Evolutionary conservation across 2,888 invertebrate genomes (phyloP).

Genomic region (Orchesellides sinensis): DNA sequence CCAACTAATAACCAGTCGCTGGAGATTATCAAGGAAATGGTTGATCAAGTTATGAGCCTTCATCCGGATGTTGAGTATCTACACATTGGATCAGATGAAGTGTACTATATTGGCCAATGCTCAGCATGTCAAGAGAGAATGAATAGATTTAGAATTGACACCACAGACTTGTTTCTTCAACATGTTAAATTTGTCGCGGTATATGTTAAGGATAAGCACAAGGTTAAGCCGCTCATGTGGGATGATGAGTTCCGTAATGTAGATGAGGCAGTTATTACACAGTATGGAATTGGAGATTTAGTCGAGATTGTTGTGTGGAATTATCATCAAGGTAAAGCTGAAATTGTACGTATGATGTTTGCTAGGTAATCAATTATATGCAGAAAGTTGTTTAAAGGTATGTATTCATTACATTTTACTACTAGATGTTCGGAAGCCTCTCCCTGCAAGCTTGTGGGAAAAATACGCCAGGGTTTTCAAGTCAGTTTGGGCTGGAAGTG

Average conservation of each 20-base stretch:
- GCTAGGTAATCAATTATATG: too few relatives aligned
- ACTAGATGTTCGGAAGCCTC: slow-evolving; percentile 71
- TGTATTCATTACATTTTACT: not conserved
- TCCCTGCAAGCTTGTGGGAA: slow-evolving; percentile 78
- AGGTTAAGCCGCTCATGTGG: slow-evolving; percentile 79
- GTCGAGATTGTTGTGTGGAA: slow-evolving; percentile 86
- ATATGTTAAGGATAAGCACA: slow-evolving; percentile 76
- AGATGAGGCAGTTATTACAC: slow-evolving; percentile 78
- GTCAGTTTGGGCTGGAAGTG: slow-evolving; percentile 88
- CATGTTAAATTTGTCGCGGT: slow-evolving; percentile 81
- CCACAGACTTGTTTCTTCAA: slow-evolving; percentile 80
- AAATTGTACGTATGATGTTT: too few relatives aligned
- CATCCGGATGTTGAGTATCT: slow-evolving; percentile 81
- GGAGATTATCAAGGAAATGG: slow-evolving; percentile 82
- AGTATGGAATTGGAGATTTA: slow-evolving; percentile 78
- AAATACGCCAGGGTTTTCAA: slow-evolving; percentile 82
- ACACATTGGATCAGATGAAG: slow-evolving; percentile 92
- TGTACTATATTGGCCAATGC: slow-evolving; percentile 84
- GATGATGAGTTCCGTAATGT: slow-evolving; percentile 87
- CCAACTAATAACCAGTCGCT: slow-evolving; percentile 82
- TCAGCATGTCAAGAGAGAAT: slow-evolving; percentile 79
- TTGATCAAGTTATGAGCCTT: slow-evolving; percentile 83
- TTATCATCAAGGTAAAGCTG: slow-evolving; percentile 79
- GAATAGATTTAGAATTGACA: slow-evolving; percentile 75
- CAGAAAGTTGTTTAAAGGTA: too few relatives aligned